Percentiles rank a stretch among this genome's conserved stretches.
These are phyloP conservation scores for Condylura cristata DNA, from an alignment of 2,113 vertebrate species.

Conservation along the genomic window DNA sequence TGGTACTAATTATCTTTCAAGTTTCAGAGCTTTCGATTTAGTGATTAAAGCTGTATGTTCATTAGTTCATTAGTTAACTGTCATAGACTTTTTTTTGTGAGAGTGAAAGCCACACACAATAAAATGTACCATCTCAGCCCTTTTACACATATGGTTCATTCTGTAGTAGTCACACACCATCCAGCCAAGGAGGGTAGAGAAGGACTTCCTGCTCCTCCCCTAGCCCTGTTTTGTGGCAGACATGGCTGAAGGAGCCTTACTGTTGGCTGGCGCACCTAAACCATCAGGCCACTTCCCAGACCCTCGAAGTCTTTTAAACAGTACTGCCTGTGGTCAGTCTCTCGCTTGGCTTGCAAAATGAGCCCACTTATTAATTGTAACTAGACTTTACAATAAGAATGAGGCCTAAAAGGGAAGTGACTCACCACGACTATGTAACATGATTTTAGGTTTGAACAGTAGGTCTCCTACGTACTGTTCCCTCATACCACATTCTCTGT, in stretches of 20 bases:
- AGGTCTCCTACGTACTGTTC: neutral
- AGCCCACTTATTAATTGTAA: neutral
- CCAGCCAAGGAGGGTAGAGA: neutral
- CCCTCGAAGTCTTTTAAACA: neutral
- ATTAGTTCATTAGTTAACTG: neutral
- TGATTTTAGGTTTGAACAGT: neutral
- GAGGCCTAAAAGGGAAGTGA: neutral
- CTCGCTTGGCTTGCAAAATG: neutral
- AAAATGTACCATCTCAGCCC: neutral
- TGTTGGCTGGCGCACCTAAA: rapidly evolving
- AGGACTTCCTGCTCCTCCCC: neutral
- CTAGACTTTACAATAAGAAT: neutral
- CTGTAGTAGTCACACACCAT: neutral
- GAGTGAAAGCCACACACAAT: neutral
- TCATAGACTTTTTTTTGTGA: neutral
- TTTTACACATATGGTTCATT: neutral
- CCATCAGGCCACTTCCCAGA: neutral
- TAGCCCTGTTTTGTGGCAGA: neutral
- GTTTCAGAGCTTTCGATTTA: neutral
- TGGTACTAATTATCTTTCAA: neutral
- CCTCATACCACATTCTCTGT: neutral
- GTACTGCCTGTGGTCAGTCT: neutral
- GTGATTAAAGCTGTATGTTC: neutral
- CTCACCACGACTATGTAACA: neutral
- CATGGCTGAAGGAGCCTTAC: neutral